Evolutionary conservation across 2,888 invertebrate species (phyloP).

Genomic region (Leptopilina syphax): DNA sequence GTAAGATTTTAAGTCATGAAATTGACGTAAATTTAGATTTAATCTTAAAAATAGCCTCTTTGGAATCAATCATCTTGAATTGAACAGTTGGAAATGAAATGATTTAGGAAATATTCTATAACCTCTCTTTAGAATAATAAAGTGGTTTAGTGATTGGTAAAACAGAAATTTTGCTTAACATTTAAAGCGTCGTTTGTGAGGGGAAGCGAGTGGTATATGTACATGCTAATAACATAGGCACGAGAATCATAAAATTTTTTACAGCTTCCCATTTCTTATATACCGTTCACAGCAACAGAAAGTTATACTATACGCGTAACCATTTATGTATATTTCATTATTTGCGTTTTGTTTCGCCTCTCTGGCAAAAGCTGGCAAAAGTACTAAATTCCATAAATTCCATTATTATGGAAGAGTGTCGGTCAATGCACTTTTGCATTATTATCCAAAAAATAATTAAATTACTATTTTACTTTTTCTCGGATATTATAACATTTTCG

Average conservation of each 20-base stretch:
- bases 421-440: slow-evolving; percentile 31
- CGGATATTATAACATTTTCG: no score
- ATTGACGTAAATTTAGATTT: no score
- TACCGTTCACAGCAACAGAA: slow-evolving; percentile 42
- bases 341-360: slow-evolving; percentile 40
- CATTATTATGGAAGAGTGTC: slow-evolving; percentile 33
- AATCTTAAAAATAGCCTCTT: no score
- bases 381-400: slow-evolving; percentile 32
- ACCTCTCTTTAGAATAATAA: slow-evolving; percentile 2
- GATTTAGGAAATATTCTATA: not conserved
- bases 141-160: slow-evolving; percentile 20
- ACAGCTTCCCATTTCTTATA: slow-evolving; percentile 48
- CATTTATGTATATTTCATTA: slow-evolving; percentile 42
- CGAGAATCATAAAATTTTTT: slow-evolving; percentile 57
- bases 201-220: slow-evolving; percentile 4
- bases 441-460: not conserved
- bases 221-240: slow-evolving; percentile 49
- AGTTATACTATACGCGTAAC: slow-evolving; percentile 40
- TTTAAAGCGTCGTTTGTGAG: slow-evolving; percentile 24
- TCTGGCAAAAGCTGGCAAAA: not conserved
- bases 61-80: not conserved
- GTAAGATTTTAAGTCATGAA: no score
- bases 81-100: not conserved
- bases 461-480: no score
- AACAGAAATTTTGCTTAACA: slow-evolving; percentile 41